phyloP scores from a whole-genome alignment of 2,797 vertebrate genomes.

The Nasua narica region DNA sequence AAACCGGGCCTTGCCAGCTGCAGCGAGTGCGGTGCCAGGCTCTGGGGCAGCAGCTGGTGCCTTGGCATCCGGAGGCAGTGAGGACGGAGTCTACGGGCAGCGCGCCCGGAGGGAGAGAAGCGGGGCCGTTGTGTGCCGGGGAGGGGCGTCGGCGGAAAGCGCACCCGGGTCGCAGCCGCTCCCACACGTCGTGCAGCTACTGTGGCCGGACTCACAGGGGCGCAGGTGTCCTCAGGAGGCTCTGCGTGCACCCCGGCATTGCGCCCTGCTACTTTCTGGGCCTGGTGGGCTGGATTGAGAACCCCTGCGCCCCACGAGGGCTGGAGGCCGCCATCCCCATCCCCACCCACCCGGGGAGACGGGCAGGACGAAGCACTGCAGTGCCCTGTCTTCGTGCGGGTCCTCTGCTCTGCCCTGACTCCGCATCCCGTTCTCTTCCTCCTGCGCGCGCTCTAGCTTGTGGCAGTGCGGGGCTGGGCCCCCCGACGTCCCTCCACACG shows the following conservation, averaged over 20 bases:
- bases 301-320: neutral
- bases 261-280: neutral
- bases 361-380: neutral
- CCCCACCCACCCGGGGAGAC: neutral
- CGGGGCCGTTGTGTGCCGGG: conserved; percentile 14
- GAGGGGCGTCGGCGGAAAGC: neutral
- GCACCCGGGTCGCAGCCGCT: neutral
- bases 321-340: neutral
- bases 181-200: neutral
- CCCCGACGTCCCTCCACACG: neutral
- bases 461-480: neutral
- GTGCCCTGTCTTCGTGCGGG: neutral
- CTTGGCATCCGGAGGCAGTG: conserved; percentile 69
- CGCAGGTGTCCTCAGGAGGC: neutral
- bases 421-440: neutral
- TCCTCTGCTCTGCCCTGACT: neutral
- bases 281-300: neutral
- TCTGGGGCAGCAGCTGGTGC: conserved; percentile 75
- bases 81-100: conserved; percentile 66
- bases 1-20: conserved; percentile 68
- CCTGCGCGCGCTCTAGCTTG: neutral
- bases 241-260: accelerated
- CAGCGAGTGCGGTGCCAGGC: conserved; percentile 64
- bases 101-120: conserved; percentile 52
- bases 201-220: neutral